Evolutionary conservation across 2,888 invertebrate genomes (phyloP).

Genomic region (Drosophila pseudotakahashii): DNA sequence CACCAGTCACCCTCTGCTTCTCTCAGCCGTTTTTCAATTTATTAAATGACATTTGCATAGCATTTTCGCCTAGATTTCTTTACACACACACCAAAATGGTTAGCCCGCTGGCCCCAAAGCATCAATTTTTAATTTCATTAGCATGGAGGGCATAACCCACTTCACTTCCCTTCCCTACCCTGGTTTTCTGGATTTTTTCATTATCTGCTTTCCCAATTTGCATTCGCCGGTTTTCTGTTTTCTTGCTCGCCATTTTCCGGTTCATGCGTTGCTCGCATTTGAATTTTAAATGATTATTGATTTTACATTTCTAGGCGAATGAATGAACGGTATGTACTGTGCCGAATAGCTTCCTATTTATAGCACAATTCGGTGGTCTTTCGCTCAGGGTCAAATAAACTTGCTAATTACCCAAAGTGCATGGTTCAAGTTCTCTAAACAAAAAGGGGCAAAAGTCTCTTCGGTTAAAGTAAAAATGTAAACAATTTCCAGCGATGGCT

Average conservation of each 20-base stretch:
- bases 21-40: conserved; percentile 58
- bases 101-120: conserved; percentile 71
- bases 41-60: conserved; percentile 78
- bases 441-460: conserved; percentile 6
- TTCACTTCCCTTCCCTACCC: neutral
- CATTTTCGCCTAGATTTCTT: conserved; percentile 52
- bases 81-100: neutral
- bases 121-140: conserved; percentile 80
- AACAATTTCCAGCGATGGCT: conserved; percentile 30
- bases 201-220: conserved; percentile 78
- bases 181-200: conserved; percentile 51
- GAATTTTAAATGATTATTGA: conserved; percentile 77
- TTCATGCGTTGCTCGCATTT: conserved; percentile 72
- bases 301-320: conserved; percentile 46
- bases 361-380: conserved; percentile 22
- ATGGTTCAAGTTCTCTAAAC: conserved; percentile 39
- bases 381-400: conserved; percentile 64
- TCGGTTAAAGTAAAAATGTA: conserved; percentile 11
- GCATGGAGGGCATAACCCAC: conserved; percentile 51
- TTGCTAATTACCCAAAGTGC: conserved; percentile 70
- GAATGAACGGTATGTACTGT: neutral
- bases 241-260: conserved; percentile 68
- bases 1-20: conserved; percentile 27
- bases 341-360: conserved; percentile 26
- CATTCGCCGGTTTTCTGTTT: conserved; percentile 64